Conservation (phyloP, 23 tunicate species). For the Halocynthia roretzi region DNA sequence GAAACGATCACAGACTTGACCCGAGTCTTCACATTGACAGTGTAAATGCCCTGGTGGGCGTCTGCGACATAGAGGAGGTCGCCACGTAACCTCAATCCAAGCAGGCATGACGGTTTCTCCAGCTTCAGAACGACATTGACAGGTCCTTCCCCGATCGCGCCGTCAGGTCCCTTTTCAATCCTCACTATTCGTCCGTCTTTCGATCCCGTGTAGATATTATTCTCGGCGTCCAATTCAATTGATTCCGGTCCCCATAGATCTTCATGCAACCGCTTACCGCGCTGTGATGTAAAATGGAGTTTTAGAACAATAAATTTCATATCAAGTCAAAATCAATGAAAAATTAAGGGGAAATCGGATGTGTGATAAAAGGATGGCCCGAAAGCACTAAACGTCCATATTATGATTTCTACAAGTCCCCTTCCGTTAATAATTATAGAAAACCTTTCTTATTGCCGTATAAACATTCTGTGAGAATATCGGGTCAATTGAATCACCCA, state of each 20-base stretch:
- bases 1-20: conserved; percentile 7
- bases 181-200: conserved; percentile 8
- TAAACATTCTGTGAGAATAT: no score
- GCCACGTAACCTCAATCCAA: conserved; percentile 4
- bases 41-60: conserved; percentile 13
- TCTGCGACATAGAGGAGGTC: conserved; percentile 7
- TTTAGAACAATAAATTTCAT: no score
- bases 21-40: neutral
- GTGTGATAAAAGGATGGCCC: no score
- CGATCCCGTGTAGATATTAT: conserved; percentile 15
- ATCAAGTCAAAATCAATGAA: no score
- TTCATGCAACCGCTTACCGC: neutral
- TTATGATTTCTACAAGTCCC: no score
- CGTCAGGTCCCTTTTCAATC: neutral
- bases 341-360: no score
- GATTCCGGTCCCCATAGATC: conserved; percentile 21
- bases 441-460: no score
- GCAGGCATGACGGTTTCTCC: neutral
- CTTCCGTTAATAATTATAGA: no score
- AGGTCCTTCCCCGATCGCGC: no score
- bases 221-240: conserved; percentile 7
- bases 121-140: neutral
- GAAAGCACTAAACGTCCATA: no score
- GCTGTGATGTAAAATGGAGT: neutral
- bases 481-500: no score